Evolutionary conservation across 2,113 vertebrate species (phyloP).

Genomic region (Eulemur rufifrons): DNA sequence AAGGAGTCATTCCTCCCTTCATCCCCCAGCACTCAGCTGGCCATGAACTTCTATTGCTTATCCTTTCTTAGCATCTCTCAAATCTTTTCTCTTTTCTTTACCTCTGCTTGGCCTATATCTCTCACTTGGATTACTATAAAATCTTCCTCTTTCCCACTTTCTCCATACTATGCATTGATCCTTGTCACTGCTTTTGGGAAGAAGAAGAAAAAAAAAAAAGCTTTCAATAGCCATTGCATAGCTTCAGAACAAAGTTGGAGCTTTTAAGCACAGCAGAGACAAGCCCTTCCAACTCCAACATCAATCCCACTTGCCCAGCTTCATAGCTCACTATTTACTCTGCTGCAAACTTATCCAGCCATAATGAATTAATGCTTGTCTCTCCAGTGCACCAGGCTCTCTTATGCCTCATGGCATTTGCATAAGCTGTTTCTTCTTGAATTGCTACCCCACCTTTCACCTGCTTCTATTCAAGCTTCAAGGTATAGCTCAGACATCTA

Average conservation of each 20-base stretch:
- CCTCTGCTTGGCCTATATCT: not conserved
- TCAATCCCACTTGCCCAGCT: not conserved
- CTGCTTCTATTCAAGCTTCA: not conserved
- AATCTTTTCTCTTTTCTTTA: not conserved
- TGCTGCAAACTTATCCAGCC: too few relatives aligned
- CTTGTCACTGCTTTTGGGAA: not conserved
- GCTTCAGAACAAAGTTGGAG: not conserved
- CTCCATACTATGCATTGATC: not conserved
- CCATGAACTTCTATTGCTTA: not conserved
- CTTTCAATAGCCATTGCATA: not conserved
- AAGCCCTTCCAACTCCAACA: not conserved
- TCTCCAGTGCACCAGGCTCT: not conserved
- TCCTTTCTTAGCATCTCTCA: not conserved
- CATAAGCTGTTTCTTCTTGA: not conserved
- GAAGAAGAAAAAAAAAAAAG: not conserved
- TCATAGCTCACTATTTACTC: not conserved
- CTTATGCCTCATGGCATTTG: not conserved
- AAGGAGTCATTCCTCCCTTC: accelerated
- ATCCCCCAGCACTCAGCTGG: not conserved
- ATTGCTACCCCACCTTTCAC: not conserved
- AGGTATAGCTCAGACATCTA: not conserved
- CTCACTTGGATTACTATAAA: not conserved
- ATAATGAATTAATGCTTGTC: not conserved
- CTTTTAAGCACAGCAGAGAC: not conserved
- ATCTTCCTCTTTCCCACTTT: not conserved